Base-by-base conservation (phyloP, 1,140 invertebrate species). In the Phymorhynchus buccinoides region DNA sequence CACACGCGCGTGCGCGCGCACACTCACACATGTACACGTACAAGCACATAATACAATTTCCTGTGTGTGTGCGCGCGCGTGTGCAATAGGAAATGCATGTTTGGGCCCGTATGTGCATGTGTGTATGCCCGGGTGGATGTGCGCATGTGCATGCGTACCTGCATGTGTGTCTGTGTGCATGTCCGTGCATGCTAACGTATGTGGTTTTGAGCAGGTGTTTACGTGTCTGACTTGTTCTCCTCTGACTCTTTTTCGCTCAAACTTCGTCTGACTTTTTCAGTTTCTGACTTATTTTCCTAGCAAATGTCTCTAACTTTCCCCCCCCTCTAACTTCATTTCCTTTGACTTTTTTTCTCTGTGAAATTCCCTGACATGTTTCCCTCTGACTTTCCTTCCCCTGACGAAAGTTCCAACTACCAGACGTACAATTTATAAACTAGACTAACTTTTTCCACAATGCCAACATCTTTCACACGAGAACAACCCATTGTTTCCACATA, bases 121-220 rank as follows among this genome's bases (percentile, higher is more conserved):
- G 41, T 39, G 41, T 79, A 39, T 79, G 41, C 41, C 14, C 41
- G 41, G 35, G 41, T 79, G 41, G 35, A 79, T 79, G 41, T 79
- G 41, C 41, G 41, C 41, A 39, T 79, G 41, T 79, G 27, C 41
- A 14, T 39, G 77, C 77, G 30, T n/a, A 14, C 27, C 9, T 79
- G 27, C 39, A 14, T n/a, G 32, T 39, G 39, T 35, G 27, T 79
- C n/a, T 35, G n/a, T n/a, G n/a, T n/a, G n/a, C n/a, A n/a, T n/a
- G n/a, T n/a, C n/a, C n/a, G n/a, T n/a, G n/a, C n/a, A n/a, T n/a
- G n/a, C n/a, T n/a, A n/a, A n/a, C n/a, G n/a, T n/a, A n/a, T n/a
- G n/a, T n/a, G n/a, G n/a, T n/a, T n/a, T n/a, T n/a, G n/a, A n/a
- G n/a, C n/a, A n/a, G n/a, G n/a, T n/a, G n/a, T n/a, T n/a, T n/a